phyloP scores from a whole-genome alignment of 1,140 invertebrate genomes.

The Zaprionus vittiger region DNA sequence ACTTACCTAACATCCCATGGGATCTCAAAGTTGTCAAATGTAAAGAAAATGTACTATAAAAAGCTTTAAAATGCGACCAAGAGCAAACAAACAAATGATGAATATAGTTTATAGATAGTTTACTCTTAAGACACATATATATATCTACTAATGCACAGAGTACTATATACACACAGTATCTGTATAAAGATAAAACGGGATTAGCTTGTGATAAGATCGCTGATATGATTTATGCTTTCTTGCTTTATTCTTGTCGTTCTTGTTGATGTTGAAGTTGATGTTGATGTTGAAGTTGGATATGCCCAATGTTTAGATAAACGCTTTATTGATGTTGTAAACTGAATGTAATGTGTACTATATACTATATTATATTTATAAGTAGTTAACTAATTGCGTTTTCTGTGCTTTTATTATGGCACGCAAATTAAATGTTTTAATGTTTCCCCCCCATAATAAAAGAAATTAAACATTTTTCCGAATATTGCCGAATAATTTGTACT shows the following conservation, averaged over 20 bases:
- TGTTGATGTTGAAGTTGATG: constrained; percentile 19
- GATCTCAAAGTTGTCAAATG: constrained; percentile 12
- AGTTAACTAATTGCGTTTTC: constrained; percentile 22
- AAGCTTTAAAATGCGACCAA: constrained; percentile 27
- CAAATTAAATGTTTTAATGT: constrained; percentile 55
- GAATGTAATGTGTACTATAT: constrained; percentile 49
- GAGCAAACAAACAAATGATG: constrained; percentile 3
- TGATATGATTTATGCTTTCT: constrained; percentile 38
- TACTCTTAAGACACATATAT: neutral
- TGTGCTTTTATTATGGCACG: constrained; percentile 50
- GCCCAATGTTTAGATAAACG: constrained; percentile 45
- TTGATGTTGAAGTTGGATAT: constrained; percentile 29
- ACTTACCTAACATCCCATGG: neutral
- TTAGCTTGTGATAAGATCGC: constrained; percentile 41
- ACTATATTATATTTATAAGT: constrained; percentile 11
- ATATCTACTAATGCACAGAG: neutral
- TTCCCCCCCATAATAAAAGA: constrained; percentile 20
- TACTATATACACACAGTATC: constrained; percentile 5
- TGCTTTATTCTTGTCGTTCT: constrained; percentile 36
- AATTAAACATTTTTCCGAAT: constrained; percentile 28
- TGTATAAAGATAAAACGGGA: constrained; percentile 5
- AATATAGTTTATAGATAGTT: constrained; percentile 3
- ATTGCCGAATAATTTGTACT: constrained; percentile 26
- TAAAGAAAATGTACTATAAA: constrained; percentile 1
- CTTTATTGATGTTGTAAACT: constrained; percentile 71